phyloP scores from a whole-genome alignment of 2,797 vertebrate genomes.

The Mormyrops boulengeri region DNA sequence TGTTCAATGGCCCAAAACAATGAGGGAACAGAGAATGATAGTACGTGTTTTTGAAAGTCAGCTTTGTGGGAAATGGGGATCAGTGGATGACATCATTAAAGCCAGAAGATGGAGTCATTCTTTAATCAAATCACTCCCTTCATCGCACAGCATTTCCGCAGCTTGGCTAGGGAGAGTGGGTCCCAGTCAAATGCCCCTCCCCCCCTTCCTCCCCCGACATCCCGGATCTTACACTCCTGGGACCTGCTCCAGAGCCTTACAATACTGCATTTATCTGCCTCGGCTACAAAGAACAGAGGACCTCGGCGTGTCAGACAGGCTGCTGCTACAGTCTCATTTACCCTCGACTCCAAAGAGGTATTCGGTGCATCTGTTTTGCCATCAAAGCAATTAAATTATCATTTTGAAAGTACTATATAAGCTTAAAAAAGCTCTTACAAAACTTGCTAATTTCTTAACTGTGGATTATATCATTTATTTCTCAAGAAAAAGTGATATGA shows the following conservation, averaged over 20 bases:
- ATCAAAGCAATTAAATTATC: not conserved
- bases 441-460: not conserved
- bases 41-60: not conserved
- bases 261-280: slow-evolving; percentile 9
- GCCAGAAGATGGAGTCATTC: not conserved
- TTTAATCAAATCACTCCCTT: not conserved
- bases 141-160: slow-evolving; percentile 4
- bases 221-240: not conserved
- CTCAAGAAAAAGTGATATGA: not conserved
- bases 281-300: not conserved
- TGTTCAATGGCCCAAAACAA: not conserved
- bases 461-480: not conserved
- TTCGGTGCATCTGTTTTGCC: not conserved
- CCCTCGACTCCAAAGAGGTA: not conserved
- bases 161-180: not conserved
- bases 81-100: slow-evolving; percentile 16
- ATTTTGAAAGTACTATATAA: not conserved
- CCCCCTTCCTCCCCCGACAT: not conserved
- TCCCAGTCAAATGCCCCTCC: not conserved
- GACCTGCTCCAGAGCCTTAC: not conserved
- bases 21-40: not conserved
- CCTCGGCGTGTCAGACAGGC: not conserved
- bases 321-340: not conserved
- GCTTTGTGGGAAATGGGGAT: not conserved
- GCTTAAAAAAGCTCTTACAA: not conserved